Evolutionary conservation across 2,888 invertebrate species (phyloP), one percentile per base, ranked within the genome.

Genomic region (Polietes domitor): DNA sequence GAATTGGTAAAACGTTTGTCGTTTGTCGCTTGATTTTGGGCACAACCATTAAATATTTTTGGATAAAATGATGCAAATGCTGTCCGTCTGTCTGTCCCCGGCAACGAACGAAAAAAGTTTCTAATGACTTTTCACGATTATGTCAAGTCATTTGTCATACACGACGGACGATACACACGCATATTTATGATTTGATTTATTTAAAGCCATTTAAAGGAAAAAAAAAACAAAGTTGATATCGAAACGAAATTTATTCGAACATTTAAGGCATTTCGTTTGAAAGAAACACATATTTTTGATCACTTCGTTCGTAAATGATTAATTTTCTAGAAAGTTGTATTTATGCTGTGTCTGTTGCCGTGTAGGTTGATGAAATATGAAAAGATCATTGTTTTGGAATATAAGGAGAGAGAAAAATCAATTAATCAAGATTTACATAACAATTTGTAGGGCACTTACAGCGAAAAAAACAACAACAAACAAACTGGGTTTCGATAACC

Each of bases 341-440:
- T 10, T 26, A 58, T 26, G 26, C 2, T 28, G 70, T 26, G 70
- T 50, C 50, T 47, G 47, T 70, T 26, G 26, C 2, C n/a, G 70
- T 26, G 70, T 50, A 70, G 70, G 47, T 70, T 70, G 28, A 43
- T 68, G 43, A 47, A 37, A 37, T 37, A 37, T 47, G 4, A 47
- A 47, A 47, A 47, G n/a, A 12, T n/a, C 47, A 47, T n/a, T n/a
- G 47, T 47, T 43, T 68, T 17, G 37, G n/a, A 17, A 41, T n/a
- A n/a, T n/a, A 41, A 41, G 19, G 21, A 24, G 47, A 50, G n/a
- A 28, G 28, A 24, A 19, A 68, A 6, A 28, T 24, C 68, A 28
- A 70, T 70, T 70, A 50, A 70, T 70, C 68, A 68, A 68, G 43
- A 43, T 68, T 68, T 43, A n/a, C n/a, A n/a, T n/a, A n/a, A n/a